A percentile compares a stretch with the other conserved stretches of the same genome.
These are phyloP conservation scores for Caenorhabditis sp. DNA, from an alignment of 2,888 invertebrate genomes.

Conservation along the genomic window DNA sequence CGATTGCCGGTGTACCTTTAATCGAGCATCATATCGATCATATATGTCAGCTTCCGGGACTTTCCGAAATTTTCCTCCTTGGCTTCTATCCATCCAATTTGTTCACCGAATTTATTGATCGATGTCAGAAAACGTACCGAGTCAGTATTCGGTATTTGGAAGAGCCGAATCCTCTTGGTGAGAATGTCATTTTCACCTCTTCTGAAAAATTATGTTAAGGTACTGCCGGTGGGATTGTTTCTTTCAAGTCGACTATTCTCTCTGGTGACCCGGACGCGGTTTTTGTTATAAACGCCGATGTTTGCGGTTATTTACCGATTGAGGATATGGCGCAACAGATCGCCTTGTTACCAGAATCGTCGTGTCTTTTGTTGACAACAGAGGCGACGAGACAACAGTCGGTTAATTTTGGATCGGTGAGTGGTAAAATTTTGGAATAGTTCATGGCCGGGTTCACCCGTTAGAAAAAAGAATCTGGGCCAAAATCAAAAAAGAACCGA, in stretches of 20 bases:
- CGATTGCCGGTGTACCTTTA: slow-evolving; percentile 91
- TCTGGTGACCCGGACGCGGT: slow-evolving; percentile 72
- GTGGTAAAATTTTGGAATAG: background rate
- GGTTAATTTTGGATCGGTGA: slow-evolving; percentile 90
- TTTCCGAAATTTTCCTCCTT: slow-evolving; percentile 90
- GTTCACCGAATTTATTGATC: slow-evolving; percentile 85
- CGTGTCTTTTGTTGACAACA: slow-evolving; percentile 65
- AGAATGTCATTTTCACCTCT: slow-evolving; percentile 1
- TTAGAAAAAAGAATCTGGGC: too few relatives aligned
- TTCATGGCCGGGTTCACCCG: too few relatives aligned
- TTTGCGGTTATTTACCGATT: slow-evolving; percentile 91
- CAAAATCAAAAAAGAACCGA: background rate
- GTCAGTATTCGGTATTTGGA: slow-evolving; percentile 80
- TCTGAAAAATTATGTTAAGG: slow-evolving; percentile 71
- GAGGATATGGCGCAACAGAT: slow-evolving; percentile 77
- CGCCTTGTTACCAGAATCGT: slow-evolving; percentile 28
- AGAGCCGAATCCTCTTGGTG: slow-evolving; percentile 84
- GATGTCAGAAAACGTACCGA: slow-evolving; percentile 73
- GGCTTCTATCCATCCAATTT: slow-evolving; percentile 88
- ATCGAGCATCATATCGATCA: slow-evolving; percentile 98
- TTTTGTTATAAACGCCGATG: slow-evolving; percentile 95
- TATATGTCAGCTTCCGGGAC: slow-evolving; percentile 78
- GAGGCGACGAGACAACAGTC: slow-evolving; percentile 87
- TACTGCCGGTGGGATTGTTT: slow-evolving; percentile 94
- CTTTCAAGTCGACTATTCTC: slow-evolving; percentile 85